A percentile compares a stretch with the other conserved stretches of the same genome.
These are phyloP conservation scores for Micropoecilia bifurca DNA, from an alignment of 2,797 vertebrate genomes.

Conservation along the genomic window DNA sequence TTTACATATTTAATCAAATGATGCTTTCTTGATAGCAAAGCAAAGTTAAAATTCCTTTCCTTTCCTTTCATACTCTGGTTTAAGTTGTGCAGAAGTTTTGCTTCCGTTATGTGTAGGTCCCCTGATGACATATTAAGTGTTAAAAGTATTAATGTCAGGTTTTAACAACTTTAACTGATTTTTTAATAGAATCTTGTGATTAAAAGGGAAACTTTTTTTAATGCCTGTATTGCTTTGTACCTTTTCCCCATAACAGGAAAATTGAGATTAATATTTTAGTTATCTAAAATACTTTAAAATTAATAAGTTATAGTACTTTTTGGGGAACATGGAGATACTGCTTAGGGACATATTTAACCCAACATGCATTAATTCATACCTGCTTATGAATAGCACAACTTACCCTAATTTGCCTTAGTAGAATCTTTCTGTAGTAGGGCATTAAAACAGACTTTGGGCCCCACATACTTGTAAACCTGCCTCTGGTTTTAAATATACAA, in stretches of 20 bases:
- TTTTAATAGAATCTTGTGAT: neutral
- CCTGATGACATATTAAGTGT: too few relatives aligned
- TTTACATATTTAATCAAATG: too few relatives aligned
- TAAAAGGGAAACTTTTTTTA: neutral
- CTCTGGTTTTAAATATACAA: neutral
- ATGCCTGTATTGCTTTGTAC: neutral
- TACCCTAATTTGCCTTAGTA: neutral
- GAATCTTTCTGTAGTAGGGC: neutral
- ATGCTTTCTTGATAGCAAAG: too few relatives aligned
- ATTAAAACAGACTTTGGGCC: neutral
- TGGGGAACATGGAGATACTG: neutral
- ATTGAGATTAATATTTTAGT: neutral
- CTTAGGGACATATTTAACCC: neutral
- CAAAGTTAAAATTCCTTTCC: neutral
- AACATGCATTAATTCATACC: neutral
- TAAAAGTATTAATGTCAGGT: neutral
- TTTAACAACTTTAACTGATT: neutral
- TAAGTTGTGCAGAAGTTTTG: too few relatives aligned
- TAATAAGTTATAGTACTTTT: neutral
- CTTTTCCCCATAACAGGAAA: neutral
- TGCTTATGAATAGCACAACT: neutral
- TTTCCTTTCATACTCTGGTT: neutral
- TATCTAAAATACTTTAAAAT: neutral
- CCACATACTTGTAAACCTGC: neutral
- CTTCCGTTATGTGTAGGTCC: too few relatives aligned